Evolutionary conservation across 2,113 vertebrate genomes (phyloP).

Genomic region (Picathartes gymnocephalus): DNA sequence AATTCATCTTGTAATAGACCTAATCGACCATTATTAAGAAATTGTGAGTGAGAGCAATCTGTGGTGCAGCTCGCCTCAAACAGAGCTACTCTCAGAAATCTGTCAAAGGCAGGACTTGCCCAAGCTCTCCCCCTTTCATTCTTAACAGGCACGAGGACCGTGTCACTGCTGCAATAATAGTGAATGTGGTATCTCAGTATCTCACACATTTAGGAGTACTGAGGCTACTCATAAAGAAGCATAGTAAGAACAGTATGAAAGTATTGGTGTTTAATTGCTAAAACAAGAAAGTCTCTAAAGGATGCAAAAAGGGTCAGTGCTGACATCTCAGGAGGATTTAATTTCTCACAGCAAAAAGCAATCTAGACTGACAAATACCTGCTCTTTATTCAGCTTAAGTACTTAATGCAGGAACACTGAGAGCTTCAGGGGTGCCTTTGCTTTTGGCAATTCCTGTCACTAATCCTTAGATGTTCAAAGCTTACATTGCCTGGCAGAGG

Average conservation of each 20-base stretch:
- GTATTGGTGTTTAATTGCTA: background rate
- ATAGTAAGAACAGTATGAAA: background rate
- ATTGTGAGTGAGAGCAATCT: background rate
- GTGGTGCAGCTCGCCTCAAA: rapidly evolving
- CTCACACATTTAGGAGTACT: background rate
- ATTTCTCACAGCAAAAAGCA: background rate
- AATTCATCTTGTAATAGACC: background rate
- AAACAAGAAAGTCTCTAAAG: background rate
- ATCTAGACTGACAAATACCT: background rate
- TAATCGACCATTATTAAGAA: background rate
- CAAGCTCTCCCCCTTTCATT: background rate
- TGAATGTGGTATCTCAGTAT: background rate
- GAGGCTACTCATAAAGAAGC: background rate
- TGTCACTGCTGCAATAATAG: background rate
- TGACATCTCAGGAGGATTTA: background rate
- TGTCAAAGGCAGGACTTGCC: background rate
- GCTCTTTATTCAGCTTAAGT: background rate
- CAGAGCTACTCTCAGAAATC: background rate
- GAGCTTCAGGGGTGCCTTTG: background rate
- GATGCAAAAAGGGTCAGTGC: background rate
- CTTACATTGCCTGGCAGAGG: background rate
- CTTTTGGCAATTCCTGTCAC: background rate
- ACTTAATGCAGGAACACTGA: background rate
- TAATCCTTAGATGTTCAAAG: background rate
- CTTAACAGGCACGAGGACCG: background rate